Conservation (phyloP, 2,113 vertebrate species). For the Atherinomorus stipes region DNA sequence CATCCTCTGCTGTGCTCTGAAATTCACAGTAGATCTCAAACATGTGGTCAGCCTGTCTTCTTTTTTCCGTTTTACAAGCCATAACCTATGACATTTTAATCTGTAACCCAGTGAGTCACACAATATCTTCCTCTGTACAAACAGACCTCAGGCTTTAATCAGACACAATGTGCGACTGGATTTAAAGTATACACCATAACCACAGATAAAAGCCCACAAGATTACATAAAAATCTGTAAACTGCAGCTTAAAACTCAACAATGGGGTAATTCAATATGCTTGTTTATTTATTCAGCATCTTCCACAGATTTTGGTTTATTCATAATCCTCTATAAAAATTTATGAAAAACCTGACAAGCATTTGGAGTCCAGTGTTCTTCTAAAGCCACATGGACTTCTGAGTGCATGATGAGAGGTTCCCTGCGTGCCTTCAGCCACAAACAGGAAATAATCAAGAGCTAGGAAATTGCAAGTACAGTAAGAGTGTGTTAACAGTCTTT, state of each 20-base stretch:
- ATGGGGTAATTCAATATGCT: slow-evolving; percentile 58
- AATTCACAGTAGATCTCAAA: slow-evolving; percentile 25
- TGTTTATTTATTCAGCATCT: slow-evolving; percentile 77
- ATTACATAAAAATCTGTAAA: slow-evolving; percentile 29
- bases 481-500: slow-evolving; percentile 66
- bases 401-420: slow-evolving; percentile 76
- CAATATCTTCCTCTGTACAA: slow-evolving; percentile 36
- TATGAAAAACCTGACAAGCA: slow-evolving; percentile 69
- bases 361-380: slow-evolving; percentile 75
- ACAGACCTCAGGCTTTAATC: slow-evolving; percentile 21
- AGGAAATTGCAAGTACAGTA: slow-evolving; percentile 74
- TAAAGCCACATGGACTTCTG: slow-evolving; percentile 74
- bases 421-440: slow-evolving; percentile 75
- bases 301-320: slow-evolving; percentile 75
- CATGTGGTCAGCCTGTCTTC: slow-evolving; percentile 28
- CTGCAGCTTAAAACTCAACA: slow-evolving; percentile 54
- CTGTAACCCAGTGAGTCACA: slow-evolving; percentile 35
- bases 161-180: background rate
- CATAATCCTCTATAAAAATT: slow-evolving; percentile 65
- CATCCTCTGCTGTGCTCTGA: slow-evolving; percentile 27
- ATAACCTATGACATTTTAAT: slow-evolving; percentile 19
- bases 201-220: background rate
- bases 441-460: slow-evolving; percentile 79
- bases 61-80: slow-evolving; percentile 33
- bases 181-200: slow-evolving; percentile 8